Evolutionary conservation across 1,140 invertebrate genomes (phyloP).

Genomic region (Psilanteris sp.): DNA sequence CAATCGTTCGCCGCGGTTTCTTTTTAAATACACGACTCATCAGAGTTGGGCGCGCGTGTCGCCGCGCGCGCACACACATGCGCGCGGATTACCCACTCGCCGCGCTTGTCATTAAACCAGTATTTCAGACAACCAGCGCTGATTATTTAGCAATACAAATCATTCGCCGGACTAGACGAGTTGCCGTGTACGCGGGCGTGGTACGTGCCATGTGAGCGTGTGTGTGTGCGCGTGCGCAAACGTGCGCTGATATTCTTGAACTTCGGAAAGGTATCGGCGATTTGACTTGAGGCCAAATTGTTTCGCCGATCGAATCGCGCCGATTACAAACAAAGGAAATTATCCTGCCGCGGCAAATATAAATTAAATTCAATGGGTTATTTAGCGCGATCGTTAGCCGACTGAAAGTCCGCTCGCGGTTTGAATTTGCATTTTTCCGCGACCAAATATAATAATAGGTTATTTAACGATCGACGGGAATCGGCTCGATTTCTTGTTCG

Average conservation of each 20-base stretch:
- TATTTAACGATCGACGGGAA: too few species aligned
- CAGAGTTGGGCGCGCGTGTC: conserved; percentile 39
- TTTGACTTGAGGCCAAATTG: conserved; percentile 51
- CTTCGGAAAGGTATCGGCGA: conserved; percentile 42
- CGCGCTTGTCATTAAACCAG: conserved; percentile 74
- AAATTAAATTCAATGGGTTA: conserved; percentile 37
- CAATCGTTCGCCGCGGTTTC: conserved; percentile 8
- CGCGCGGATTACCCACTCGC: conserved; percentile 67
- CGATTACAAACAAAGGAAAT: conserved; percentile 42
- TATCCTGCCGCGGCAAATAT: conserved; percentile 24
- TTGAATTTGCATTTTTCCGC: conserved; percentile 12
- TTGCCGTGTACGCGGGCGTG: conserved; percentile 75
- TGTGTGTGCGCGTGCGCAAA: conserved; percentile 29
- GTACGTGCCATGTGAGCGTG: conserved; percentile 57
- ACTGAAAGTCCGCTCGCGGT: background rate
- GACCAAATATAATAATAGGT: too few species aligned
- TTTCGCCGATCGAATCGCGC: conserved; percentile 29
- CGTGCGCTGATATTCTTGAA: conserved; percentile 37
- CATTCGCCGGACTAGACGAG: conserved; percentile 68
- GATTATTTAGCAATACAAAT: conserved; percentile 80
- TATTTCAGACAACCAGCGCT: conserved; percentile 73
- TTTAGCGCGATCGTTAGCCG: conserved; percentile 19
- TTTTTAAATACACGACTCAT: conserved; percentile 37
- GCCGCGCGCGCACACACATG: conserved; percentile 29
- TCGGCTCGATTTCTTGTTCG: too few species aligned